A percentile compares a stretch with the other conserved stretches of the same genome.
phyloP scores from a whole-genome alignment of 2,888 invertebrate genomes.

The Drosophila borborema region DNA sequence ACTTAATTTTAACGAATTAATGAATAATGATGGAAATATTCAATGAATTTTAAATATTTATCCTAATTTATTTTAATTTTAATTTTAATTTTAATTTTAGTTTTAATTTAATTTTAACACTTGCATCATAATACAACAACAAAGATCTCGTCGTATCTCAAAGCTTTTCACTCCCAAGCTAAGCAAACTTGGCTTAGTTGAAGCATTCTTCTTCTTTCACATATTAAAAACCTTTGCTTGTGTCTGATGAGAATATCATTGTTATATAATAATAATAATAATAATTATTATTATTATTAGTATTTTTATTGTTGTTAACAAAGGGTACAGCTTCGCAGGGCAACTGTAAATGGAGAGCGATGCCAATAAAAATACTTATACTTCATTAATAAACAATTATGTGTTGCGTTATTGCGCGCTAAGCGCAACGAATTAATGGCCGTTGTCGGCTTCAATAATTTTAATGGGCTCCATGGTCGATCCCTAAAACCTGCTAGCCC shows the following conservation, averaged over 20 bases:
- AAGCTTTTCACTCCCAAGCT: no score
- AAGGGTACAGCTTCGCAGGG: neutral
- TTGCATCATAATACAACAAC: no score
- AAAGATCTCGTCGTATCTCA: no score
- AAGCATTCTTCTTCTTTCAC: no score
- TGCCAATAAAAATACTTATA: conserved; percentile 88
- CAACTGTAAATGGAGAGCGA: conserved; percentile 4
- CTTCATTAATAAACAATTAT: conserved; percentile 89
- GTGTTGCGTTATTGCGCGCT: conserved; percentile 70
- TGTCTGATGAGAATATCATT: neutral
- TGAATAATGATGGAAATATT: no score
- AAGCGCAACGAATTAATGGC: conserved; percentile 80
- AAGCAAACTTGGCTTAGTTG: no score
- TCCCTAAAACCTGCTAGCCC: conserved; percentile 1
- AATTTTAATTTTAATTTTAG: no score
- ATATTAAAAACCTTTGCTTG: neutral
- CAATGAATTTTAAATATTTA: no score
- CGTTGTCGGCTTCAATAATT: conserved; percentile 77
- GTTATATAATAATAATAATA: neutral
- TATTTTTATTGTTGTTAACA: neutral
- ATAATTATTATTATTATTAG: neutral
- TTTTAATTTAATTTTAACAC: no score
- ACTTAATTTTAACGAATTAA: no score
- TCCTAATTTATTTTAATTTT: no score
- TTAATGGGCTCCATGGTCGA: conserved; percentile 59